Evolutionary conservation across 2,888 invertebrate genomes (phyloP).

Genomic region (Eudasyphora cyanicolor): DNA sequence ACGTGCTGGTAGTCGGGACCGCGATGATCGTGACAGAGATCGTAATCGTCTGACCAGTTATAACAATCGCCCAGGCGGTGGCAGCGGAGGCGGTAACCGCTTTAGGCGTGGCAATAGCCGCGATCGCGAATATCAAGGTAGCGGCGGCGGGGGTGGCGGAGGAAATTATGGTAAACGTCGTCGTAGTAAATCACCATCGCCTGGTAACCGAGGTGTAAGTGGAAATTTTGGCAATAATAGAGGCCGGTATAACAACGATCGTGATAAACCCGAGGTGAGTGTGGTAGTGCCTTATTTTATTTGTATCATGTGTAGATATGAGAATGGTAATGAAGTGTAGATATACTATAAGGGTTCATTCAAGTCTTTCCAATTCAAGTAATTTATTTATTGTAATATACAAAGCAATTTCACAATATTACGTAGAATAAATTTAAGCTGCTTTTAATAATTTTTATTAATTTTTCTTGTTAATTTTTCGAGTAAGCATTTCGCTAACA

Average conservation of each 20-base stretch:
- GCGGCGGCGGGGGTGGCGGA: constrained; percentile 63
- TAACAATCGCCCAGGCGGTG: constrained; percentile 60
- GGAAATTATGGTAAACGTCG: constrained; percentile 74
- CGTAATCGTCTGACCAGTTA: constrained; percentile 68
- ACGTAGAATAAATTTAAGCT: too few species aligned
- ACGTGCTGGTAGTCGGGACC: constrained; percentile 71
- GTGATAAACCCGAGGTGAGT: constrained; percentile 76
- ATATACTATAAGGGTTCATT: too few species aligned
- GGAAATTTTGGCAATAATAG: constrained; percentile 62
- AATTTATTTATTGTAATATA: too few species aligned
- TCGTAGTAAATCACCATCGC: constrained; percentile 75
- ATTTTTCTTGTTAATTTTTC: too few species aligned
- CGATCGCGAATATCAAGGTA: constrained; percentile 75
- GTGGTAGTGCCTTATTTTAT: too few species aligned
- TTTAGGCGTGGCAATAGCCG: constrained; percentile 75
- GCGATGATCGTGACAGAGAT: constrained; percentile 74
- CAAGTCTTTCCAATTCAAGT: too few species aligned
- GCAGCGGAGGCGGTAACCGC: constrained; percentile 67
- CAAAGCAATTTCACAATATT: too few species aligned
- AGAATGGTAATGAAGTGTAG: too few species aligned
- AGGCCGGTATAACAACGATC: constrained; percentile 72
- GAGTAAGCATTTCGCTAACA: too few species aligned
- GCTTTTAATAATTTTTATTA: too few species aligned
- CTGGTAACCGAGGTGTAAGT: constrained; percentile 49
- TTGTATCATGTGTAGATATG: too few species aligned